Conservation (phyloP, 2,113 vertebrate genomes). For the Catharus bicknelli region DNA sequence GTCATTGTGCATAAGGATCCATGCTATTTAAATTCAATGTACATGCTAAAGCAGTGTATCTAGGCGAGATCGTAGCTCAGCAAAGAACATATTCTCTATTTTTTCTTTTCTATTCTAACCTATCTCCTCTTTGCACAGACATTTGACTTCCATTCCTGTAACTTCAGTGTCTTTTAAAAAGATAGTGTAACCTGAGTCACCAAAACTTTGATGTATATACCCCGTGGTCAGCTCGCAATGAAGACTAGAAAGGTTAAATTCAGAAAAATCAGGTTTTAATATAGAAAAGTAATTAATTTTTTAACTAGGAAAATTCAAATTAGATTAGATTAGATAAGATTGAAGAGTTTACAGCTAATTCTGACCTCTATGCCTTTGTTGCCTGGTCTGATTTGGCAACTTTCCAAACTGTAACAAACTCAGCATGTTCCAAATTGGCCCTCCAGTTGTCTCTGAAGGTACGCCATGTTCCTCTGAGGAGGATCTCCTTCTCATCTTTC, state of each 20-base stretch:
- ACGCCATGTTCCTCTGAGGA: not conserved
- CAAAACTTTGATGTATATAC: not conserved
- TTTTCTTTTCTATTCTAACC: not conserved
- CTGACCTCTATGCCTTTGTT: not conserved
- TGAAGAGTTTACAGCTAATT: not conserved
- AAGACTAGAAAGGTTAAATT: not conserved
- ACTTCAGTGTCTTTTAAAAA: not conserved
- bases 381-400: not conserved
- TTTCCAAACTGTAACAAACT: not conserved
- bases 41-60: not conserved
- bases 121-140: not conserved
- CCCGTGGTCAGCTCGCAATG: not conserved
- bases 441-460: not conserved
- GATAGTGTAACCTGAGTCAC: not conserved
- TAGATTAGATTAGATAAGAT: not conserved
- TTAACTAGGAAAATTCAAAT: not conserved
- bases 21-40: not conserved
- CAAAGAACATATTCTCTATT: not conserved
- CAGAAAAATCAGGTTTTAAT: not conserved
- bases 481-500: not conserved
- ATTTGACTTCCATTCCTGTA: not conserved
- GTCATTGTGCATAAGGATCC: not conserved
- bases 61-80: not conserved
- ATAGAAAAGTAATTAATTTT: not conserved
- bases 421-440: not conserved